Conservation (phyloP, 64 coral and sea anemone species). For the Cladopsammia gracilis region DNA sequence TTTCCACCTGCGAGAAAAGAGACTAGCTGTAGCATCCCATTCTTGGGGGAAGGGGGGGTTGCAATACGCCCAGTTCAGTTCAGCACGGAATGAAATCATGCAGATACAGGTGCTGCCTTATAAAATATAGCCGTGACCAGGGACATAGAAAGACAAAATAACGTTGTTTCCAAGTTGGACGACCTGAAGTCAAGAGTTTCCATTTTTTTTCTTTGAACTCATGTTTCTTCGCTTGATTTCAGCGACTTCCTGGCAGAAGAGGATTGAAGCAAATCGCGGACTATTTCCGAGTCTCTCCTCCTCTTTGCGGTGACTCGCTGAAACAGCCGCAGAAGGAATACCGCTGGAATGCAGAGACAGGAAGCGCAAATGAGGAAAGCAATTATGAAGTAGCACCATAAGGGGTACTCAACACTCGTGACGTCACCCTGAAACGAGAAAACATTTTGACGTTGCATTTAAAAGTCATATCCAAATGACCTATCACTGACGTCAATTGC, state of each 20-base stretch:
- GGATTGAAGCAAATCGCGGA: constrained; percentile 27
- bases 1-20: no score
- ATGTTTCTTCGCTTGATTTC: not conserved
- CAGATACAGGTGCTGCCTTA: no score
- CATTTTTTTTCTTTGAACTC: not conserved
- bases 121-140: no score
- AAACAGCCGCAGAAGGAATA: constrained; percentile 55
- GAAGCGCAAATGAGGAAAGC: constrained; percentile 68
- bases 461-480: no score
- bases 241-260: not conserved
- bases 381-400: constrained; percentile 62
- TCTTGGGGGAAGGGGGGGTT: no score
- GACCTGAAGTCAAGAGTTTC: no score
- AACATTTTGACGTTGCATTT: not conserved
- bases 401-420: constrained; percentile 15
- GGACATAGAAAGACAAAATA: no score
- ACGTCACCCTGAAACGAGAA: constrained; percentile 49
- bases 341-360: constrained; percentile 63
- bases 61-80: no score
- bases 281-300: constrained; percentile 16
- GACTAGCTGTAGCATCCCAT: no score
- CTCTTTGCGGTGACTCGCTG: constrained; percentile 4
- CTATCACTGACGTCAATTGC: no score
- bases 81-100: no score
- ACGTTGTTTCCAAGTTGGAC: no score